Conservation (phyloP, 1,140 invertebrate species). For the Proales similis region DNA sequence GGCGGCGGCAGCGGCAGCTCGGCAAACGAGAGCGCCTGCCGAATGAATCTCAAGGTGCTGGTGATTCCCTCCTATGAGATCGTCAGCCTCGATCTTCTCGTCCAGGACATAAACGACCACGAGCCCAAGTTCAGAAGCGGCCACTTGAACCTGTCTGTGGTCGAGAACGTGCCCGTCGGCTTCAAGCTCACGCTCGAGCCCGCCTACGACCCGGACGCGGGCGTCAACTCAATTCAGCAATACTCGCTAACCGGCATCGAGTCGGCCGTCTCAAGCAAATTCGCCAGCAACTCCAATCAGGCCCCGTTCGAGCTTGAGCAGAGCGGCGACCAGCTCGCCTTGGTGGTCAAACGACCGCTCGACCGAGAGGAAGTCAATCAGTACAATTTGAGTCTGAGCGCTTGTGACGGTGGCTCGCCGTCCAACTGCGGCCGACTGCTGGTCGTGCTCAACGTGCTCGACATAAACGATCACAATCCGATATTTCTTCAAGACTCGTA, state of each 20-base stretch:
- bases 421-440: background rate
- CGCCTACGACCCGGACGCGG: constrained; percentile 6
- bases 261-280: too few relatives aligned
- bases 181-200: background rate
- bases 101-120: constrained; percentile 35
- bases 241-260: background rate
- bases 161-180: constrained; percentile 3
- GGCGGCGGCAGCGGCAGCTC: background rate
- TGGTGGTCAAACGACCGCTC: background rate
- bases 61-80: constrained; percentile 21
- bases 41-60: background rate
- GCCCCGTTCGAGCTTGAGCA: background rate
- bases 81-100: background rate
- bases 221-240: constrained; percentile 2
- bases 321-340: background rate
- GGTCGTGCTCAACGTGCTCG: background rate
- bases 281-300: too few relatives aligned
- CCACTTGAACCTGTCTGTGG: background rate
- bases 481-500: constrained; percentile 4
- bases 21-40: background rate
- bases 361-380: background rate
- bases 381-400: constrained; percentile 17
- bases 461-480: constrained; percentile 31
- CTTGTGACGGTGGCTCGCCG: constrained; percentile 25
- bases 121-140: background rate